Conservation (phyloP, 1,140 invertebrate species). For the Zaprionus gabonicus region DNA sequence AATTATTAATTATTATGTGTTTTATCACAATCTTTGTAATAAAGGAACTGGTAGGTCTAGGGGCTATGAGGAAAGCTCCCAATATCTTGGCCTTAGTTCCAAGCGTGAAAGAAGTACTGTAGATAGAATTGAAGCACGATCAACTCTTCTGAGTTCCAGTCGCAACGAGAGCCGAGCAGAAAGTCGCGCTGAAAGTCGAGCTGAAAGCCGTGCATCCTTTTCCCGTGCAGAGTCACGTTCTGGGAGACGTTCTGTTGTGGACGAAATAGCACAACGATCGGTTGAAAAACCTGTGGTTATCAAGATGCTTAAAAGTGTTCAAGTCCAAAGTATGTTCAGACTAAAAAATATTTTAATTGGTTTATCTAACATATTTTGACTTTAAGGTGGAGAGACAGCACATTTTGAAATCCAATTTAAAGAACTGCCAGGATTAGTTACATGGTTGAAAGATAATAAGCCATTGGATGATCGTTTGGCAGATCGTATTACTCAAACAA, state of each 20-base stretch:
- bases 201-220: conserved; percentile 65
- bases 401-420: conserved; percentile 92
- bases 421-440: conserved; percentile 87
- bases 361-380: not conserved
- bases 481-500: conserved; percentile 89
- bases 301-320: conserved; percentile 90
- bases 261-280: conserved; percentile 62
- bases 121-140: conserved; percentile 62
- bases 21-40: not conserved
- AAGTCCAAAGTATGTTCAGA: conserved; percentile 88
- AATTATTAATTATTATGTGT: not conserved
- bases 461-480: conserved; percentile 91
- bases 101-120: conserved; percentile 61
- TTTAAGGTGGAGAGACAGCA: conserved; percentile 93
- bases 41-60: conserved; percentile 55
- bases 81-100: conserved; percentile 67
- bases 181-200: conserved; percentile 61
- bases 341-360: conserved; percentile 1
- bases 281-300: conserved; percentile 87
- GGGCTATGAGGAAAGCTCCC: conserved; percentile 72
- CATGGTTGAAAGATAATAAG: conserved; percentile 96
- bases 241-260: conserved; percentile 54
- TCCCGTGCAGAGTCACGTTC: conserved; percentile 63
- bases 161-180: conserved; percentile 63
- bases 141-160: conserved; percentile 57